Evolutionary conservation across 2,797 vertebrate species (phyloP), one percentile per base, ranked within the genome.

Genomic region (Gorsachius magnificus): DNA sequence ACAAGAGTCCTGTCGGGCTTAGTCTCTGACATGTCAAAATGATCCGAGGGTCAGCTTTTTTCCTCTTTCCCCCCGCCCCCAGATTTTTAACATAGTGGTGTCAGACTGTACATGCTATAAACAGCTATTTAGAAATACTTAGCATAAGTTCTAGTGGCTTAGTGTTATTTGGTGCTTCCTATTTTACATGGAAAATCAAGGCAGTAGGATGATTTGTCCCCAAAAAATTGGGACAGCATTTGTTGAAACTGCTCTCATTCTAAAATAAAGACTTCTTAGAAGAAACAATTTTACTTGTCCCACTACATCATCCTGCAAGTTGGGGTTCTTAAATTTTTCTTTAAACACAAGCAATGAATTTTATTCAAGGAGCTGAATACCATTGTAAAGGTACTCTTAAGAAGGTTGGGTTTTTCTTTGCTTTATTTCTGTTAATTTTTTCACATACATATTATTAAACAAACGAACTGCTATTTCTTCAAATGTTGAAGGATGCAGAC

Each of bases 321-420:
- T 74, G 20, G 29, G 28, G 19, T 76, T 58, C 60, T 82, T 68
- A 29, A 54, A 10, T 48, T 84, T 81, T 79, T 82, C 19, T 43
- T 81, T 78, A 58, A 94, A 97, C 91, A 93, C 82, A 94, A 96
- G 90, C 26, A 66, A 35, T 35, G 6, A 64, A 54, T 79, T 93
- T 74, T 81, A 46, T 43, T 94, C 22, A 71, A 89, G n/a, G 56
- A 87, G 45, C 11, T 61, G 33, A 65, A 70, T 51, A 70, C 35
- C 48, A 85, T 68, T 69, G 26, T 69, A 29, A 87, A 87, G 60
- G 29, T 63, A 22, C 50, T 58, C 28, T n/a, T 43, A 26, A 60
- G 54, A 43, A 56, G 31, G 20, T n/a, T 63, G 56, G 8, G 13
- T 2, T 53, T 89, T 65, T 29, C 20, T 93, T 89, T 86, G 45